These are phyloP conservation scores for Fistularia commersonii DNA, from an alignment of 2,797 vertebrate species.

Conservation along the genomic window DNA sequence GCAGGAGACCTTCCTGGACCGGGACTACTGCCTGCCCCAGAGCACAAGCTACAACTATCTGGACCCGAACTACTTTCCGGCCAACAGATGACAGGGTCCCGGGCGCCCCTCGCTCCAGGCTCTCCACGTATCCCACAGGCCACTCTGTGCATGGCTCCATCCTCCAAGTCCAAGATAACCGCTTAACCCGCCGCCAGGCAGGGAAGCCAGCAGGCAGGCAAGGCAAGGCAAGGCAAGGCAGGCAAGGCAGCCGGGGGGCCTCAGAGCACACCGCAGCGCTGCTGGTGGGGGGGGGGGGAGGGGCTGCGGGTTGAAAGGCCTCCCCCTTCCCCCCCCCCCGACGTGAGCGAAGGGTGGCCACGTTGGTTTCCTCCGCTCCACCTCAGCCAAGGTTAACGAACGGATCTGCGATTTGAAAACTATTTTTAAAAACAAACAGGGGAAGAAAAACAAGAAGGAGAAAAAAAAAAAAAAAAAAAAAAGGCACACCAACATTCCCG, in stretches of 20 bases:
- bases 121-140: constrained; percentile 71
- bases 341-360: constrained; percentile 42
- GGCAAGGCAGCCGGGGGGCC: constrained; percentile 30
- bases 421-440: constrained; percentile 57
- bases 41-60: constrained; percentile 96
- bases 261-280: constrained; percentile 52
- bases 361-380: constrained; percentile 69
- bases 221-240: background rate
- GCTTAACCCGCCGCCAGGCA: constrained; percentile 79
- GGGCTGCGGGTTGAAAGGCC: constrained; percentile 44
- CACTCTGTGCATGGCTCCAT: constrained; percentile 86
- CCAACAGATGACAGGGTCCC: constrained; percentile 97
- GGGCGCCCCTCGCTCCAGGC: constrained; percentile 61
- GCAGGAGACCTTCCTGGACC: constrained; percentile 91
- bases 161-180: constrained; percentile 77
- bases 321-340: constrained; percentile 22
- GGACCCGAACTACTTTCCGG: constrained; percentile 99
- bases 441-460: constrained; percentile 54
- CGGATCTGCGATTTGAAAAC: constrained; percentile 58
- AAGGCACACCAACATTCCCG: constrained; percentile 77
- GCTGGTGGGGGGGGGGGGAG: constrained; percentile 45
- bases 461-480: constrained; percentile 33
- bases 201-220: constrained; percentile 55
- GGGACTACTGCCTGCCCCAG: constrained; percentile 98
- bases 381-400: constrained; percentile 78